phyloP scores from a whole-genome alignment of 2,888 invertebrate species.

The Athalia cordata region DNA sequence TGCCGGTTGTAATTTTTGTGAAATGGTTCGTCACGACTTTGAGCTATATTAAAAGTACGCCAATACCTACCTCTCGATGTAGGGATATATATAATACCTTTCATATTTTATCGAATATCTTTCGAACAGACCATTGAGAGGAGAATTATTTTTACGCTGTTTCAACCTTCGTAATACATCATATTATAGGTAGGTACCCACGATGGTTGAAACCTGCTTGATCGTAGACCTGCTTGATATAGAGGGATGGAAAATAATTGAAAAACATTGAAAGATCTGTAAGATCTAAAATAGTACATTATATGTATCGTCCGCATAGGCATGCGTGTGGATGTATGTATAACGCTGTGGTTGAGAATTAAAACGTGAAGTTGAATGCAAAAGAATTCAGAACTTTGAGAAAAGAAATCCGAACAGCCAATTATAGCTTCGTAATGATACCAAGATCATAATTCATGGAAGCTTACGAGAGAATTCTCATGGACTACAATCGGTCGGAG shows the following conservation, averaged over 20 bases:
- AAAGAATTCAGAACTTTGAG: background rate
- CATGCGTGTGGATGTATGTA: background rate
- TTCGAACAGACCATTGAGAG: slow-evolving; percentile 29
- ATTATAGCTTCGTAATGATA: slow-evolving; percentile 26
- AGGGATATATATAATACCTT: slow-evolving; percentile 11
- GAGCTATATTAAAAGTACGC: slow-evolving; percentile 41
- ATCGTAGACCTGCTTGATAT: slow-evolving; percentile 3
- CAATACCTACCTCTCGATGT: slow-evolving; percentile 30
- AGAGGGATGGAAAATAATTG: slow-evolving; percentile 4
- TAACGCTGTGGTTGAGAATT: background rate
- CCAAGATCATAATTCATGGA: slow-evolving; percentile 31
- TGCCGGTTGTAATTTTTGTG: slow-evolving; percentile 33
- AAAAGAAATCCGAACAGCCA: slow-evolving; percentile 20
- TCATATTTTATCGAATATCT: slow-evolving; percentile 40
- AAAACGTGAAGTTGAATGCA: slow-evolving; percentile 25
- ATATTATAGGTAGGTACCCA: slow-evolving; percentile 15
- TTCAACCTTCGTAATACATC: slow-evolving; percentile 30
- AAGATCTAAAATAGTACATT: background rate
- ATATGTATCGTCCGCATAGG: background rate
- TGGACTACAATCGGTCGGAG: background rate
- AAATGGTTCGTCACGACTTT: slow-evolving; percentile 38
- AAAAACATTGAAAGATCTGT: slow-evolving; percentile 12
- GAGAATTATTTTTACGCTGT: slow-evolving; percentile 35
- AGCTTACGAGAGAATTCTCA: slow-evolving; percentile 25
- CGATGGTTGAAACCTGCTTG: slow-evolving; percentile 28